A percentile compares a stretch with the other conserved stretches of the same genome.
Conservation (phyloP, 1,140 invertebrate genomes). For the Bombus turneri region DNA sequence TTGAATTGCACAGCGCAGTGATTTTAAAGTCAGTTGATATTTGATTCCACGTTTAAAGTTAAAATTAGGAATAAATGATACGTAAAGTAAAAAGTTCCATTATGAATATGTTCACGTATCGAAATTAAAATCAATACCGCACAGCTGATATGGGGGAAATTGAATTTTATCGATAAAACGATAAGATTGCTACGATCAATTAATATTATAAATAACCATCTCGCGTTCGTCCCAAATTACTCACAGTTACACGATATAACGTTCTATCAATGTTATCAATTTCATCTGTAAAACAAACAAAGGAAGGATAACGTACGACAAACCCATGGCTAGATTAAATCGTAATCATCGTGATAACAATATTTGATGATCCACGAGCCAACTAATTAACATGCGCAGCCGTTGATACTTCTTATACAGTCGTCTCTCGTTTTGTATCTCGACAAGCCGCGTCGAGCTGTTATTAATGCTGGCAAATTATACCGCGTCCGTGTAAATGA, state of each 20-base stretch:
- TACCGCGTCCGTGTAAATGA: conserved; percentile 1
- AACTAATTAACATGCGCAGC: not conserved
- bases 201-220: not conserved
- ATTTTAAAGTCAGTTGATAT: not conserved
- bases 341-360: conserved; percentile 3
- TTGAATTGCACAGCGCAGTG: not conserved
- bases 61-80: not conserved
- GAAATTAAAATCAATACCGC: not conserved
- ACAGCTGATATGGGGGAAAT: not conserved
- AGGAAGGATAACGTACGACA: not conserved
- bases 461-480: not conserved
- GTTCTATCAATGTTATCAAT: not conserved
- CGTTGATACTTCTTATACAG: conserved; percentile 9
- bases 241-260: not conserved
- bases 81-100: no score
- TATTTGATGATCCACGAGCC: not conserved
- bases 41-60: not conserved
- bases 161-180: not conserved
- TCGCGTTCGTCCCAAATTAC: not conserved
- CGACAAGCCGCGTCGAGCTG: not conserved
- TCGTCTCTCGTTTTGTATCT: not conserved
- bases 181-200: not conserved
- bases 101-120: not conserved
- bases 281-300: not conserved
- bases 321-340: not conserved